Evolutionary conservation across 2,888 invertebrate genomes (phyloP).

Genomic region (Creontiades dilutus): DNA sequence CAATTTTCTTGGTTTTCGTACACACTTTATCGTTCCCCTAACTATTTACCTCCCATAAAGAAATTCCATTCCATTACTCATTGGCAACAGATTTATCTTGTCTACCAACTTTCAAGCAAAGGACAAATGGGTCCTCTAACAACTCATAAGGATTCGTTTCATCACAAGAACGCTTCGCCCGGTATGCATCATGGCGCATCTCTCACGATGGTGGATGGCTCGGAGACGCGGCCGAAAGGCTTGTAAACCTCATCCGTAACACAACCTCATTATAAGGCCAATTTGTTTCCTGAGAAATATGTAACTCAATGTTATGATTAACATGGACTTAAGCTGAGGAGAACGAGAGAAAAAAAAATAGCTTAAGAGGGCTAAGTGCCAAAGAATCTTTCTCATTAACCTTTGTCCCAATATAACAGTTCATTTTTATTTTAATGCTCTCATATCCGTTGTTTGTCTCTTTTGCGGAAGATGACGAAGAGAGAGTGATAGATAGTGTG

Average conservation of each 20-base stretch:
- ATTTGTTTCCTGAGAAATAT: slow-evolving; percentile 37
- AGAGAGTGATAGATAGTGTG: no score
- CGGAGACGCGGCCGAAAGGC: not conserved
- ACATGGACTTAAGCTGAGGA: slow-evolving; percentile 44
- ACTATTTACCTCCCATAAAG: no score
- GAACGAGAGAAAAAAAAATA: not conserved
- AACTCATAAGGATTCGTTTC: no score
- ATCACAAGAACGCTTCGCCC: not conserved
- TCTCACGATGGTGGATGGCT: not conserved
- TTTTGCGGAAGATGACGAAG: no score
- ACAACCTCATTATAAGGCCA: slow-evolving; percentile 45
- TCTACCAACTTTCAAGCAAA: no score
- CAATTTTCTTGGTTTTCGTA: no score
- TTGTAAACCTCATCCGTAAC: not conserved
- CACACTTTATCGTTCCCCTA: no score
- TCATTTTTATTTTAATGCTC: slow-evolving; percentile 52
- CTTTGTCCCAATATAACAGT: slow-evolving; percentile 47
- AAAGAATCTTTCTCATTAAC: slow-evolving; percentile 43
- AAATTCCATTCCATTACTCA: no score
- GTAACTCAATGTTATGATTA: slow-evolving; percentile 51
- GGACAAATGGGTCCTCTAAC: no score
- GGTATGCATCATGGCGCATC: not conserved
- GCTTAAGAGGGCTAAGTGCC: not conserved
- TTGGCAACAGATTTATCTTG: no score
- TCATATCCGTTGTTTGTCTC: not conserved